Conservation (phyloP, 30 jellyfish, hydroid and myxozoan genomes). For the Nemopilema nomurai region DNA sequence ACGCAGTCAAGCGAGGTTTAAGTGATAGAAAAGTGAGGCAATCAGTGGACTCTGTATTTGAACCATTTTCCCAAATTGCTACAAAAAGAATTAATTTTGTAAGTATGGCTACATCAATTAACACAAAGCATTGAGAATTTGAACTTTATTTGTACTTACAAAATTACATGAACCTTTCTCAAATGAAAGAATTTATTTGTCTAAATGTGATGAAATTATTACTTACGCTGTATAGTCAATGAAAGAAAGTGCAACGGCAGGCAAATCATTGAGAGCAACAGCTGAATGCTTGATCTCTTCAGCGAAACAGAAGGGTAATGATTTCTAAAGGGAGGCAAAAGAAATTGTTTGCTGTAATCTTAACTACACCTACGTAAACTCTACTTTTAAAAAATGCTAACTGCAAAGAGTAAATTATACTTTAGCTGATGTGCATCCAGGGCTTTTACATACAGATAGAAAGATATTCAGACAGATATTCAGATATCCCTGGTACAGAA, state of each 20-base stretch:
- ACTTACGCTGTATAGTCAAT: conserved; percentile 61
- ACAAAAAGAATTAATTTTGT: background rate
- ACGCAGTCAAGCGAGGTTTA: conserved; percentile 78
- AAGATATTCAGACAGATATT: too few relatives aligned
- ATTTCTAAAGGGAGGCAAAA: conserved; percentile 40
- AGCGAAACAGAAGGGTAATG: conserved; percentile 72
- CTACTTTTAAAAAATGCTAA: too few relatives aligned
- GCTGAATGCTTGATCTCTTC: conserved; percentile 81
- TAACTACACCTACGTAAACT: too few relatives aligned
- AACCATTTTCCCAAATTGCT: conserved; percentile 67
- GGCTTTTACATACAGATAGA: too few relatives aligned
- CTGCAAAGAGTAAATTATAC: too few relatives aligned
- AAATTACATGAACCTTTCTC: too few relatives aligned
- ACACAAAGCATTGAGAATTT: too few relatives aligned
- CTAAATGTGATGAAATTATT: too few relatives aligned
- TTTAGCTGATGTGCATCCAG: too few relatives aligned
- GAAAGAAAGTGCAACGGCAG: conserved; percentile 90
- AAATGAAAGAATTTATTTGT: too few relatives aligned
- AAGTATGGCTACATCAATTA: background rate
- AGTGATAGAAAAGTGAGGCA: conserved; percentile 71
- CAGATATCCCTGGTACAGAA: too few relatives aligned
- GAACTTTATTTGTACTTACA: too few relatives aligned
- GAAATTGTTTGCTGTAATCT: background rate
- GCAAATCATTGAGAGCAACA: conserved; percentile 89
- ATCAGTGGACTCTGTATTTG: conserved; percentile 41